These are phyloP conservation scores for Zaprionus ornatus DNA, from an alignment of 1,140 invertebrate genomes.

Conservation along the genomic window DNA sequence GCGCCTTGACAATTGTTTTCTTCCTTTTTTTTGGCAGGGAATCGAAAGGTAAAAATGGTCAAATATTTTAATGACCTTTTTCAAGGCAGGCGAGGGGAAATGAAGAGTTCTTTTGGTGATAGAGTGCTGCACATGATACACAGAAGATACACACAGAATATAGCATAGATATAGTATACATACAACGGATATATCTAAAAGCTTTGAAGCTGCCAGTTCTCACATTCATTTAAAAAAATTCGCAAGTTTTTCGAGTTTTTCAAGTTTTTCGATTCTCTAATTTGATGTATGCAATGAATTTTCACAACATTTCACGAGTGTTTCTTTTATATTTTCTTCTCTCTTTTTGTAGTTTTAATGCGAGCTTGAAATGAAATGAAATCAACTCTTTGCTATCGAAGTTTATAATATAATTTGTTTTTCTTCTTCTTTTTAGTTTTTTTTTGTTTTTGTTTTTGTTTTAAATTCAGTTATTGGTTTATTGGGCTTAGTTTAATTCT, in stretches of 20 bases:
- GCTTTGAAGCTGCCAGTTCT: conserved; percentile 2
- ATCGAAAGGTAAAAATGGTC: conserved; percentile 1
- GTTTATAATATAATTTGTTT: neutral
- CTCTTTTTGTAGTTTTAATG: neutral
- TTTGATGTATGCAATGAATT: conserved; percentile 5
- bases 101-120: neutral
- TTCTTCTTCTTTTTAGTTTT: neutral
- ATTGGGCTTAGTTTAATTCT: conserved; percentile 6
- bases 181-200: neutral
- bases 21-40: neutral
- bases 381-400: neutral
- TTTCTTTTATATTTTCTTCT: neutral
- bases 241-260: neutral
- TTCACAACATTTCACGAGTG: conserved; percentile 2
- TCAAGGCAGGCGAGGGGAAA: neutral
- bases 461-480: conserved; percentile 17
- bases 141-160: neutral
- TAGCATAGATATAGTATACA: neutral
- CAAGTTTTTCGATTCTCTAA: neutral
- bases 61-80: neutral
- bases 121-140: neutral
- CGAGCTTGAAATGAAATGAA: neutral
- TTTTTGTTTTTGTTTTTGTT: conserved; percentile 1
- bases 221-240: conserved; percentile 1
- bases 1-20: conserved; percentile 23